Evolutionary conservation across 2,113 vertebrate genomes (phyloP), one percentile per base, ranked within the genome.

Genomic region (Passerina amoena): DNA sequence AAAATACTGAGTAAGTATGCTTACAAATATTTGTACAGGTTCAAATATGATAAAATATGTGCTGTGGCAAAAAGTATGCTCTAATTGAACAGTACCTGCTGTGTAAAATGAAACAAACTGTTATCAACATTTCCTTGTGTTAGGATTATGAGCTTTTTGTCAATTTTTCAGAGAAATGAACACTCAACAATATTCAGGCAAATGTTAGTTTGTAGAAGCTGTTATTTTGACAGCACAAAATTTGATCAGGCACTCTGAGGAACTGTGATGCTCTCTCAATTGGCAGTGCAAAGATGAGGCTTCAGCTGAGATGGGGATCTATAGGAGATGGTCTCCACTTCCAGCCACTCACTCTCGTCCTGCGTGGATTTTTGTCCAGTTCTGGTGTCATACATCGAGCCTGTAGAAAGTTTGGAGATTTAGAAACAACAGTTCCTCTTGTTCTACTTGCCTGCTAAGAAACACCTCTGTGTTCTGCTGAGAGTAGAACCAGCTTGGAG

Each of bases 61-160:
- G 71, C 92, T 85, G 82, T 93, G 61, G 82, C 75, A 92, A 95
- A 92, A 89, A 86, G 82, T 65, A 20, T 50, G 42, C 60, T 89
- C 76, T 93, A 94, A 96, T 90, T 95, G 76, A 91, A 92, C 53
- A 69, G 91, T 94, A 91, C 90, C 88, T 94, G 78, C 80, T 96
- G 79, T 95, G 83, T 81, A 96, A 96, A 96, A 94, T 65, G 69
- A 92, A 97, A 89, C 88, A 95, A 96, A 95, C 94, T 92, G 88
- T 78, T 96, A 92, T 7, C 45, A 90, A 8, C 69, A 37, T 91
- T 94, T 96, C 63, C 54, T 94, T 13, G 2, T 88, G 84, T 87
- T 90, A 79, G 73, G 72, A 76, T 92, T 93, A 70, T 68, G 82
- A 87, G 84, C 38, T 82, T 83, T 94, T 92, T 11, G 4, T 92